These are phyloP conservation scores for Xylocopa sonorina DNA, from an alignment of 1,140 invertebrate species.

Conservation along the genomic window DNA sequence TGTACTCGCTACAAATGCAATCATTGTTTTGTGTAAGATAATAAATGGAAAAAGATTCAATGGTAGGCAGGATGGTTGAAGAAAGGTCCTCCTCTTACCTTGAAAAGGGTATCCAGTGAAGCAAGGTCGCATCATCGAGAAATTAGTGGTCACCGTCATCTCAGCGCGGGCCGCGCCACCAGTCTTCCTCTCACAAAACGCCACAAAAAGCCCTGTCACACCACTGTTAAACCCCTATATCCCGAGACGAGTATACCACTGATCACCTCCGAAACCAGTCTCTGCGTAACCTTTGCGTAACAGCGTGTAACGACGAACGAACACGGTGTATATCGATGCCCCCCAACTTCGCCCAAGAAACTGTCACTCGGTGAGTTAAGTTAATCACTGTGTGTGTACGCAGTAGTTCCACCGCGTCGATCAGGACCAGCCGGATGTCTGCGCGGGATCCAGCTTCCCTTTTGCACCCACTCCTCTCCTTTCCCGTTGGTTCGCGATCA, in stretches of 20 bases:
- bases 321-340: neutral
- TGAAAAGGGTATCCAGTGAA: slow-evolving; percentile 90
- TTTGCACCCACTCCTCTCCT: neutral
- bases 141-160: slow-evolving; percentile 87
- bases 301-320: neutral
- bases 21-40: too few species aligned
- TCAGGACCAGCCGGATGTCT: neutral
- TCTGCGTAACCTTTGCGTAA: neutral
- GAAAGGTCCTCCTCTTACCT: slow-evolving; percentile 85
- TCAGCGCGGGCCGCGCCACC: slow-evolving; percentile 55
- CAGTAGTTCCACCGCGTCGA: neutral
- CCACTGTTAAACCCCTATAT: neutral
- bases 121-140: slow-evolving; percentile 89
- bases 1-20: too few species aligned
- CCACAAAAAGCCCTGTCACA: slow-evolving; percentile 2
- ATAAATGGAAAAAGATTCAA: too few species aligned
- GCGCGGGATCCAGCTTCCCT: neutral
- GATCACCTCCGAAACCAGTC: neutral
- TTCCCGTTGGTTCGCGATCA: neutral
- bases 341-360: neutral
- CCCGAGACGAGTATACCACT: neutral
- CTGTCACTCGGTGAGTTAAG: neutral
- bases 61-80: too few species aligned
- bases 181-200: slow-evolving; percentile 8
- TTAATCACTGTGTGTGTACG: too few species aligned